Conservation (phyloP, 2,113 vertebrate genomes). For the Prolemur simus region DNA sequence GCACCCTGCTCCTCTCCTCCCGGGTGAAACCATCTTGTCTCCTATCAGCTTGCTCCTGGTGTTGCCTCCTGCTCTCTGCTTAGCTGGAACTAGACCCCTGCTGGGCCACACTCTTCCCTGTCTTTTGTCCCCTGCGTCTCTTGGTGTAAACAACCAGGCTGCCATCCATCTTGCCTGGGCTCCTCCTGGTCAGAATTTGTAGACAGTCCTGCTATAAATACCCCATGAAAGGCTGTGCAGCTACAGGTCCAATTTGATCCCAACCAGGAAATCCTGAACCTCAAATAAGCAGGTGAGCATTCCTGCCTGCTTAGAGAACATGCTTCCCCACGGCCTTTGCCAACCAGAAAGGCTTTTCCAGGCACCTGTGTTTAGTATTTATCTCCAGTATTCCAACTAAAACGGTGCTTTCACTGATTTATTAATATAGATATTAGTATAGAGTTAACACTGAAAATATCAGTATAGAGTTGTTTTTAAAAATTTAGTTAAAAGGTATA, state of each 20-base stretch:
- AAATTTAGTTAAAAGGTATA: constrained; percentile 2
- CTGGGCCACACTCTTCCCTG: background rate
- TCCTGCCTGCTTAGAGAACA: background rate
- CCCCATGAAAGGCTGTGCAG: background rate
- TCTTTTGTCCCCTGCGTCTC: background rate
- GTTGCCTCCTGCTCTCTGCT: background rate
- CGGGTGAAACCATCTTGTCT: background rate
- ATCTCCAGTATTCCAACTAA: background rate
- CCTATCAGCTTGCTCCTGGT: background rate
- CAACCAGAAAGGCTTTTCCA: background rate
- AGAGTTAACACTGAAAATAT: background rate
- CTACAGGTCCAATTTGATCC: background rate
- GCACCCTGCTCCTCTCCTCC: background rate
- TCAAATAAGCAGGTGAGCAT: accelerated
- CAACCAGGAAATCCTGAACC: background rate
- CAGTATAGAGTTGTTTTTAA: background rate
- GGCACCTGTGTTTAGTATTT: background rate
- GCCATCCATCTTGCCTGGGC: background rate
- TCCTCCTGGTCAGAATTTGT: background rate
- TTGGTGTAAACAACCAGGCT: background rate
- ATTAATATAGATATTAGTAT: background rate
- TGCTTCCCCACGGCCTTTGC: background rate
- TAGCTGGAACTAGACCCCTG: background rate
- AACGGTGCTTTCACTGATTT: background rate
- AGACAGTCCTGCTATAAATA: background rate